These are phyloP conservation scores for Scortum barcoo DNA, from an alignment of 2,113 vertebrate species.

Conservation along the genomic window DNA sequence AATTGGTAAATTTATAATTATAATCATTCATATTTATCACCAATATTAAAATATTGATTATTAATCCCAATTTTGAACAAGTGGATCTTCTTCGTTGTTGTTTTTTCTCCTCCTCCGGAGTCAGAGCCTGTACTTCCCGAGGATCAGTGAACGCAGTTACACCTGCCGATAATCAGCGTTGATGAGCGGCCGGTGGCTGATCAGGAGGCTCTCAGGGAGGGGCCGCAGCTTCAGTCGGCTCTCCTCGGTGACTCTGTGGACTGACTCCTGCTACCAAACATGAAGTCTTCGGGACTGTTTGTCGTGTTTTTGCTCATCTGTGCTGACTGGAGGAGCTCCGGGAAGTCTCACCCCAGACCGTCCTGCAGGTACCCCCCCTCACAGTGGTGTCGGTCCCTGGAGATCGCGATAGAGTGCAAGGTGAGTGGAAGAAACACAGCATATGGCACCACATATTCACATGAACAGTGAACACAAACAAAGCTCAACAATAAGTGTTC, in stretches of 20 bases:
- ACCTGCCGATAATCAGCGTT: conserved; percentile 38
- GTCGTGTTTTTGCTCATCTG: conserved; percentile 48
- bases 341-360: conserved; percentile 60
- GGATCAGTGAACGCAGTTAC: conserved; percentile 39
- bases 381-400: conserved; percentile 85
- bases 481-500: neutral
- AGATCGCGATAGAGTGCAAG: conserved; percentile 84
- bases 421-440: conserved; percentile 68
- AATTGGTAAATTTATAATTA: neutral
- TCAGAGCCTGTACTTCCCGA: neutral
- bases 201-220: neutral
- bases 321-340: neutral
- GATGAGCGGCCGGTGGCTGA: neutral
- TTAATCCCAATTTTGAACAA: neutral
- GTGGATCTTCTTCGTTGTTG: neutral
- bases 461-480: neutral
- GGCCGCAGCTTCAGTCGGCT: neutral
- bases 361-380: conserved; percentile 82
- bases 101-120: neutral
- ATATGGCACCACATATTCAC: neutral
- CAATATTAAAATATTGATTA: neutral
- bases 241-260: neutral
- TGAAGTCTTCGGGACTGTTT: conserved; percentile 49
- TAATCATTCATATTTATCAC: neutral
- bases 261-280: neutral